These are phyloP conservation scores for Leptinotarsa peninsularis DNA, from an alignment of 2,888 invertebrate genomes.

Conservation along the genomic window DNA sequence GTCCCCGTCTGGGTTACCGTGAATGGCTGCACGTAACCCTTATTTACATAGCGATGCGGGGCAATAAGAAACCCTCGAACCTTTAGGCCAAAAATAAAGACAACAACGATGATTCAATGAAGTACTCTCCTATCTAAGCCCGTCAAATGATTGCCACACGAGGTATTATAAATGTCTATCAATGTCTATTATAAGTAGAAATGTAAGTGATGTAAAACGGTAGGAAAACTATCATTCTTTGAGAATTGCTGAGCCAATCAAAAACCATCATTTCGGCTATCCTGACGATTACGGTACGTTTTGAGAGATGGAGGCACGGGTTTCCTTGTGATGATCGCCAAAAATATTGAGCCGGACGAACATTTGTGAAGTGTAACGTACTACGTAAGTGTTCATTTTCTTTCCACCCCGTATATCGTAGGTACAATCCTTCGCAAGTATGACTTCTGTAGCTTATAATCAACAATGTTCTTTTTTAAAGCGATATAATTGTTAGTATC, in stretches of 20 bases:
- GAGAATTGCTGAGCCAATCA: slow-evolving; percentile 71
- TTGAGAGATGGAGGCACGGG: background rate
- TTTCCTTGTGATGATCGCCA: background rate
- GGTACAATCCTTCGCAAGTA: too few species aligned
- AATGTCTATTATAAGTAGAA: slow-evolving; percentile 22
- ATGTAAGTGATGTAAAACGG: slow-evolving; percentile 25
- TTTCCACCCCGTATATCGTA: too few species aligned
- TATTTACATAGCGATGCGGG: slow-evolving; percentile 62
- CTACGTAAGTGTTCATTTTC: too few species aligned
- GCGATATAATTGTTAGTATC: too few species aligned
- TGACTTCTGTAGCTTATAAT: too few species aligned
- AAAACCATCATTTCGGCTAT: slow-evolving; percentile 61
- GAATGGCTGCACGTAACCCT: slow-evolving; percentile 76
- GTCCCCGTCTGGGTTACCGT: slow-evolving; percentile 69
- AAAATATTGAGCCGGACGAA: background rate
- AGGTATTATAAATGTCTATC: slow-evolving; percentile 53
- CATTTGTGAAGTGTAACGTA: too few species aligned
- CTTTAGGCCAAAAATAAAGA: slow-evolving; percentile 44
- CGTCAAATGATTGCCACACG: slow-evolving; percentile 62
- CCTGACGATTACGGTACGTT: slow-evolving; percentile 52
- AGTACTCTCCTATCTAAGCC: slow-evolving; percentile 59
- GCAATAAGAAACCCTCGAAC: slow-evolving; percentile 63
- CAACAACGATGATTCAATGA: slow-evolving; percentile 31
- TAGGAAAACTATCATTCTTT: slow-evolving; percentile 54
- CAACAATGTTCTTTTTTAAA: too few species aligned